Evolutionary conservation across 1,140 invertebrate genomes (phyloP).

Genomic region (Semibalanus balanoides): DNA sequence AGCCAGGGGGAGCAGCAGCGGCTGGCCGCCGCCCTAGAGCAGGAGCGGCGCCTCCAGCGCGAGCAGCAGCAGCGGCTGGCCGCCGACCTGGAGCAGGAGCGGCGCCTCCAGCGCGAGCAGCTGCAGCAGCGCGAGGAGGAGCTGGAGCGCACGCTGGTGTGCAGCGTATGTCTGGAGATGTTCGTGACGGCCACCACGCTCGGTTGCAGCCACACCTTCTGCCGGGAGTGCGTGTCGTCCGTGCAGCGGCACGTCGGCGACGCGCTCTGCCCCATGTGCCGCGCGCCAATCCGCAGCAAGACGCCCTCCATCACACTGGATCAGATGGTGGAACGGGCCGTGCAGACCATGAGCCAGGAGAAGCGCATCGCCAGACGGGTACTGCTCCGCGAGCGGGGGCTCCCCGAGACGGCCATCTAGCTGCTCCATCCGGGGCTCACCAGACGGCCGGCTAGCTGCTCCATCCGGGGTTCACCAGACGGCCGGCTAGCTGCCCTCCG

Average conservation of each 20-base stretch:
- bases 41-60: too few relatives aligned
- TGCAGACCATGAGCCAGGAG: neutral
- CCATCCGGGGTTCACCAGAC: too few relatives aligned
- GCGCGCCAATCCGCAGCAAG: neutral
- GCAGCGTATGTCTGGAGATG: neutral
- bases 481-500: too few relatives aligned
- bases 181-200: neutral
- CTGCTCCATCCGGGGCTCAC: too few relatives aligned
- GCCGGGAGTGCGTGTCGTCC: neutral
- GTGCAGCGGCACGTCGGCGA: neutral
- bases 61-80: neutral
- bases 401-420: too few relatives aligned
- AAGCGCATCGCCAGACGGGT: too few relatives aligned
- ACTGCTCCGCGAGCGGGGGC: neutral
- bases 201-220: neutral
- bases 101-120: neutral
- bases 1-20: neutral
- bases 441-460: too few relatives aligned
- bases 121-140: neutral
- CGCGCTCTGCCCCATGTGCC: neutral
- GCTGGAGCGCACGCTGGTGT: neutral
- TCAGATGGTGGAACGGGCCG: neutral
- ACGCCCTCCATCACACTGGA: neutral
- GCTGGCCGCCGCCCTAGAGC: too few relatives aligned
- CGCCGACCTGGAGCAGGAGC: neutral